Evolutionary conservation across 2,888 invertebrate genomes (phyloP).

Genomic region (Tenthredo scrophulariae): DNA sequence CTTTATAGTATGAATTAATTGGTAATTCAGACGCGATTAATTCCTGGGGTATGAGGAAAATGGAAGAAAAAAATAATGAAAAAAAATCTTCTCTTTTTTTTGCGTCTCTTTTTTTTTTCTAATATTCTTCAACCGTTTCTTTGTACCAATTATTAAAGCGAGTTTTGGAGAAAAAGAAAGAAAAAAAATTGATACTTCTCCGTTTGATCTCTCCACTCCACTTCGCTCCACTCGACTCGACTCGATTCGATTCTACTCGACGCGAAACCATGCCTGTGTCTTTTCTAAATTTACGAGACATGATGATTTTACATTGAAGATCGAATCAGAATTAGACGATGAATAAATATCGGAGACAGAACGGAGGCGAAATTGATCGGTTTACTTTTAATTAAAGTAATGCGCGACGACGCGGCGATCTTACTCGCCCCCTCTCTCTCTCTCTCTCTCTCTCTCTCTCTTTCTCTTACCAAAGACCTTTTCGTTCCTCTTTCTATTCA

Average conservation of each 20-base stretch:
- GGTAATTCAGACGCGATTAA: slow-evolving; percentile 2
- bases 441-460: background rate
- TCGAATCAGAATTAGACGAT: background rate
- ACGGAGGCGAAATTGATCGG: slow-evolving; percentile 28
- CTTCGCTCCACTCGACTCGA: background rate
- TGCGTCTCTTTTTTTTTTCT: too few relatives aligned
- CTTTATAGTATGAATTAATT: background rate
- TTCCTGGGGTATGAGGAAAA: background rate
- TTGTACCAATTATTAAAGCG: background rate
- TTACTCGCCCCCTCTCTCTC: background rate
- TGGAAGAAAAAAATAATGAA: slow-evolving; percentile 45
- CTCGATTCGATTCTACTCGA: background rate
- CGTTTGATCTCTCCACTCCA: background rate
- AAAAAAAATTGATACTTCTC: background rate
- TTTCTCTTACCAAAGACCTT: background rate
- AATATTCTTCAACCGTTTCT: background rate
- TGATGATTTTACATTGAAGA: background rate
- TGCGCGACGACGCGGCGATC: slow-evolving; percentile 43
- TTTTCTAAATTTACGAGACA: background rate
- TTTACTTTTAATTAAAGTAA: slow-evolving; percentile 54
- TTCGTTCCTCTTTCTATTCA: background rate
- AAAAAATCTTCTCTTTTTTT: slow-evolving; percentile 56
- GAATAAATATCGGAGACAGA: slow-evolving; percentile 16
- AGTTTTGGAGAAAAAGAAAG: background rate
- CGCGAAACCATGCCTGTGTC: background rate